phyloP scores from a whole-genome alignment of 1,140 invertebrate species.

The Halesus radiatus region DNA sequence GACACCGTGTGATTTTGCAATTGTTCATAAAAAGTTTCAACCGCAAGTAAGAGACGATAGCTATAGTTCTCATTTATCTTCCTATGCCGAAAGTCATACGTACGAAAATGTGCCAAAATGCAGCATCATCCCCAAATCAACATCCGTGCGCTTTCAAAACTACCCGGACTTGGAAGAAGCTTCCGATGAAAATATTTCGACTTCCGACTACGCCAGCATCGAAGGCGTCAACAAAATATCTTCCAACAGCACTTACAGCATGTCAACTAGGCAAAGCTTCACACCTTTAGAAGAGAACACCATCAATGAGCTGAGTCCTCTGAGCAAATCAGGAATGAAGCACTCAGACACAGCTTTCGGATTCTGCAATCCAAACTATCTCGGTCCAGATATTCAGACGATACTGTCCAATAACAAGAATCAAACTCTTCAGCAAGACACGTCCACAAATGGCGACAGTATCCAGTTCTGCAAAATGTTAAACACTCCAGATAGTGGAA shows the following conservation, averaged over 20 bases:
- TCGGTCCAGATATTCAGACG: slow-evolving; percentile 74
- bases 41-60: slow-evolving; percentile 70
- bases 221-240: slow-evolving; percentile 74
- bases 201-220: slow-evolving; percentile 84
- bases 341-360: slow-evolving; percentile 71
- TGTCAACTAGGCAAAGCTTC: slow-evolving; percentile 59
- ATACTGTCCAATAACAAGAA: slow-evolving; percentile 62
- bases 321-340: slow-evolving; percentile 48
- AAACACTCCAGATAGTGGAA: slow-evolving; percentile 70
- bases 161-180: slow-evolving; percentile 71
- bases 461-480: slow-evolving; percentile 65
- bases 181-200: slow-evolving; percentile 75
- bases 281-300: slow-evolving; percentile 63
- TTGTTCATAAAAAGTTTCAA: slow-evolving; percentile 68
- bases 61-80: slow-evolving; percentile 72
- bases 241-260: slow-evolving; percentile 69
- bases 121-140: slow-evolving; percentile 75
- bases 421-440: slow-evolving; percentile 59
- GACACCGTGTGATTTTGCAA: slow-evolving; percentile 56
- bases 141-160: slow-evolving; percentile 74
- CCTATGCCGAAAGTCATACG: slow-evolving; percentile 65
- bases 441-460: slow-evolving; percentile 50
- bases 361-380: slow-evolving; percentile 83
- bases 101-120: slow-evolving; percentile 74
- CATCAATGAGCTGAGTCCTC: slow-evolving; percentile 25